phyloP scores from a whole-genome alignment of 2,797 vertebrate genomes.

The Manis javanica region DNA sequence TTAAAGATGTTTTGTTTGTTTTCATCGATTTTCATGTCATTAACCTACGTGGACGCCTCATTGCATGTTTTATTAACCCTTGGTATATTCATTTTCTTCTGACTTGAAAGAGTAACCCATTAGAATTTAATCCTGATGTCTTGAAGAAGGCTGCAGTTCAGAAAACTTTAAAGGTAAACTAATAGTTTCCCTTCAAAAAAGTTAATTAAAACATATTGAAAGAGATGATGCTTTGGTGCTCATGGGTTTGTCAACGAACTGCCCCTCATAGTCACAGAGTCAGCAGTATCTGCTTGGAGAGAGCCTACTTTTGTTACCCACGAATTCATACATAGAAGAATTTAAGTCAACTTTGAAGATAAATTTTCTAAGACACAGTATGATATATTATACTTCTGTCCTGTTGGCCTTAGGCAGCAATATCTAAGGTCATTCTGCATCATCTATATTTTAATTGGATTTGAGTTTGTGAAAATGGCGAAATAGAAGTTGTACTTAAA shows the following conservation, averaged over 20 bases:
- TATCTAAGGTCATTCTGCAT: conserved; percentile 11
- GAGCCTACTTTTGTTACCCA: background rate
- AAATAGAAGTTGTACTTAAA: conserved; percentile 40
- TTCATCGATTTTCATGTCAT: conserved; percentile 80
- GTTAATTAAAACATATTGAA: conserved; percentile 74
- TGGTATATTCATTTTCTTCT: conserved; percentile 93
- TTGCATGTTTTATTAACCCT: conserved; percentile 94
- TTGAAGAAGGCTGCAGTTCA: conserved; percentile 95
- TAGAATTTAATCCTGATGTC: conserved; percentile 95
- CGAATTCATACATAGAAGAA: background rate
- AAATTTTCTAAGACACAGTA: background rate
- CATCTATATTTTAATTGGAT: conserved; percentile 37
- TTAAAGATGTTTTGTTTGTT: conserved; percentile 63
- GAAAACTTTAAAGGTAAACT: conserved; percentile 97
- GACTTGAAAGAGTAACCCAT: conserved; percentile 96
- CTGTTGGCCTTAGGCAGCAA: background rate
- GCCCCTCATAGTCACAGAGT: background rate
- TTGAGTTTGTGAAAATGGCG: conserved; percentile 9
- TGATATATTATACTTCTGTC: background rate
- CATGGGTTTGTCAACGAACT: background rate
- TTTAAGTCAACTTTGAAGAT: background rate
- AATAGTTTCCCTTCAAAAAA: conserved; percentile 83
- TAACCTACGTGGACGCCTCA: conserved; percentile 87
- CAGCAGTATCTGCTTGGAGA: background rate
- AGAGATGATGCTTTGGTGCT: conserved; percentile 64